Percentiles rank a stretch among this genome's conserved stretches.
Conservation (phyloP, 2,797 vertebrate species). For the Esox lucius region DNA sequence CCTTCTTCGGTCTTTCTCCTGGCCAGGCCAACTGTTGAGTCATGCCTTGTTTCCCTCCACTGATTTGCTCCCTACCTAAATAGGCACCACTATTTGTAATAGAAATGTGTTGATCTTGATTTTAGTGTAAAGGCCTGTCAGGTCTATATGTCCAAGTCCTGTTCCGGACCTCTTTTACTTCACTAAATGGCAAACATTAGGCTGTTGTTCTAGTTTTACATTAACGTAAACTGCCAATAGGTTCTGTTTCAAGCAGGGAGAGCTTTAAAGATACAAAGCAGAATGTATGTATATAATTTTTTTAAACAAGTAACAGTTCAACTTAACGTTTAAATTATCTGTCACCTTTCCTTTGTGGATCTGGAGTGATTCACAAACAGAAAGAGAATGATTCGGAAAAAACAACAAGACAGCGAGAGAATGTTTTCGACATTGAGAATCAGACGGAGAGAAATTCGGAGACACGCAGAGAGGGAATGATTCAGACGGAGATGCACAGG, state of each 20-base stretch:
- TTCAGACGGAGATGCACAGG: no score
- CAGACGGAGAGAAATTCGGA: no score
- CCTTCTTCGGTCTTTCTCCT: neutral
- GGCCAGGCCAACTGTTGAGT: neutral
- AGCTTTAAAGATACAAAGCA: neutral
- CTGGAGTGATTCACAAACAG: neutral
- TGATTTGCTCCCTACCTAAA: neutral
- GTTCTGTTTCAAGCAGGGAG: neutral
- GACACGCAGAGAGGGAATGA: no score
- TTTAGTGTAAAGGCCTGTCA: neutral
- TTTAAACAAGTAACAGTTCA: neutral
- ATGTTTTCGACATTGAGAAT: no score
- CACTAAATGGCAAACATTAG: neutral
- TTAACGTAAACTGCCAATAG: neutral
- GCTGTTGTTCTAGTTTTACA: neutral
- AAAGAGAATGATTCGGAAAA: no score
- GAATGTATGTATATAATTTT: neutral
- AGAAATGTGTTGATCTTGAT: neutral
- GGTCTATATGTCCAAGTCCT: neutral
- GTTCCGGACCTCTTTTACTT: neutral
- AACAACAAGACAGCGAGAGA: no score
- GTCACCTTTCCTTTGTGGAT: neutral
- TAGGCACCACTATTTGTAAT: neutral
- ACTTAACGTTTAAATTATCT: neutral
- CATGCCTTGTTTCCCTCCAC: neutral